Evolutionary conservation across 1,140 invertebrate species (phyloP).

Genomic region (Hormaphis cornu): DNA sequence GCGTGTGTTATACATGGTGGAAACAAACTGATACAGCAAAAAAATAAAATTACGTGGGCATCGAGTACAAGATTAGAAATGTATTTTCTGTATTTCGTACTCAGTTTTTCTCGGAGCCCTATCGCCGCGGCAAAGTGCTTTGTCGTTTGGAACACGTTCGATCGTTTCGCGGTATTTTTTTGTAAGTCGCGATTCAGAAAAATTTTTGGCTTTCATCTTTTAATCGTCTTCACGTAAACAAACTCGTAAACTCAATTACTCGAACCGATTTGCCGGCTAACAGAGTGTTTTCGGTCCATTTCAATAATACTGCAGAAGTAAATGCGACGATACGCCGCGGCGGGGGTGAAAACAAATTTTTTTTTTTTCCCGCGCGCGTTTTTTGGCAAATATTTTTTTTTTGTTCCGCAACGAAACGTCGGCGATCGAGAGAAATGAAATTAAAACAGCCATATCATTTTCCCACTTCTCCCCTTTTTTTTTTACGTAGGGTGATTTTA

Average conservation of each 20-base stretch:
- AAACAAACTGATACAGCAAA: too few relatives aligned
- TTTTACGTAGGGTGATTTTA: slow-evolving; percentile 20
- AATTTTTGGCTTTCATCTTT: background rate
- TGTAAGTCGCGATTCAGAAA: background rate
- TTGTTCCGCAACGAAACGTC: background rate
- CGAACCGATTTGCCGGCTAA: background rate
- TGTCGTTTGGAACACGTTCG: too few relatives aligned
- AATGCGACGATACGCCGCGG: background rate
- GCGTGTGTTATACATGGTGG: too few relatives aligned
- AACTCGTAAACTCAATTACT: background rate
- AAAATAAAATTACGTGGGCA: too few relatives aligned
- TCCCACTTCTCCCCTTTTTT: background rate
- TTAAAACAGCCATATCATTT: slow-evolving; percentile 21
- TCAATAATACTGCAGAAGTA: background rate
- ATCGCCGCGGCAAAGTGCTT: too few relatives aligned
- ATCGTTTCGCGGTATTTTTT: background rate
- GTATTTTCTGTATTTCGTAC: too few relatives aligned
- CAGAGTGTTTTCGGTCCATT: background rate
- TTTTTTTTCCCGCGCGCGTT: background rate
- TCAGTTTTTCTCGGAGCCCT: too few relatives aligned
- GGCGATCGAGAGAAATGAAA: background rate
- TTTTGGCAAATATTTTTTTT: slow-evolving; percentile 13
- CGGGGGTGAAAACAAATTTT: background rate
- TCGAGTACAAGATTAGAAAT: too few relatives aligned
- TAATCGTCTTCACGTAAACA: background rate